Base-by-base conservation (phyloP, 2,888 invertebrate species). In the Drosophila affinis region DNA sequence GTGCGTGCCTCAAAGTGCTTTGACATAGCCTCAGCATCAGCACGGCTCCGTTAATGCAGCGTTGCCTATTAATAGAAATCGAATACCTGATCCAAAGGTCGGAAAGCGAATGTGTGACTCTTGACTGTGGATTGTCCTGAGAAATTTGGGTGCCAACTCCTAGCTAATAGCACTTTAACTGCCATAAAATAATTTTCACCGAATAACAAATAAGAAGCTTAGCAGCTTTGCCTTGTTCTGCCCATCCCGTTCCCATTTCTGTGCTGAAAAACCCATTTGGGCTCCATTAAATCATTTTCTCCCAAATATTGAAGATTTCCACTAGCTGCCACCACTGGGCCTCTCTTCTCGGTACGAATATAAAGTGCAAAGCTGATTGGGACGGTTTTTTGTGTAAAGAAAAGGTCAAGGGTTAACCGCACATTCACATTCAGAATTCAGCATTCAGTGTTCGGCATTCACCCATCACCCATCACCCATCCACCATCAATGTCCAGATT, bases 401-500 rank as follows among this genome's bases (percentile, higher is more conserved):
- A 67, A 67, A 67, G 65, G 65, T 67, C 21, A 65, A 51, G 57
- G 65, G 56, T 65, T 46, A 51, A 21, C 63, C 54, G 44, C 64
- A 65, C 54, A 53, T 45, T 60, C 29, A 14, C 54, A 54, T 54
- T 14, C 32, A 24, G 34, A 27, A n/a, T 49, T 9, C 29, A 12
- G 27, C 9, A 29, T 29, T 29, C 29, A 29, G 21, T 51, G 46
- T 47, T 47, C 46, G 62, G 4, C 29, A 53, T 44, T 60, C 6
- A 39, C 5, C 5, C 39, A 14, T 53, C 6, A 39, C 5, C 5
- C 39, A 14, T 53, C 2, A 39, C 5, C 2, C 39, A 39, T 39
- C 62, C 34, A 62, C 18, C 32, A 44, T 49, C 21, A 48, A 49
- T 21, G 18, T 45, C 17, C 44, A 51, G 9, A 44, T 17, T 59